Conservation (phyloP, 2,888 invertebrate species). For the Acronicta psi region DNA sequence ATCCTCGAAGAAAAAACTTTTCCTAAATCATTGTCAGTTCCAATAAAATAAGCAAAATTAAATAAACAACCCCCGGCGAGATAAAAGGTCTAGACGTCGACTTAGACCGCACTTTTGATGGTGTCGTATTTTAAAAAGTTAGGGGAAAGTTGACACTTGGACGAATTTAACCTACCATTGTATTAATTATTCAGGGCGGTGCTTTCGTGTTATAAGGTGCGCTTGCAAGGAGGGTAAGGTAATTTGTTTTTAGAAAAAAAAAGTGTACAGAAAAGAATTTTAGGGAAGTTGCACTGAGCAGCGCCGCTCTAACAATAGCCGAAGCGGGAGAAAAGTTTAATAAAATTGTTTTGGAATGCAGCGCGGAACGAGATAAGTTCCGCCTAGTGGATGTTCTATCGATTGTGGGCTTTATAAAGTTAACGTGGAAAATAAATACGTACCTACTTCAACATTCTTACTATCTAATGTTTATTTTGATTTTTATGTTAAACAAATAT, state of each 20-base stretch:
- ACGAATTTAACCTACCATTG: conserved; percentile 88
- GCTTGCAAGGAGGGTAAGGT: conserved; percentile 79
- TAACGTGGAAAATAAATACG: conserved; percentile 39
- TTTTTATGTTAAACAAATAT: conserved; percentile 8
- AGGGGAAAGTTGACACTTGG: conserved; percentile 87
- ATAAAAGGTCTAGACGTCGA: conserved; percentile 85
- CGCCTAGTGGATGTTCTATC: conserved; percentile 73
- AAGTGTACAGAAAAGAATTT: conserved; percentile 79
- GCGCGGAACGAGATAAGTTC: conserved; percentile 80
- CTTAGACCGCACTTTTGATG: conserved; percentile 86
- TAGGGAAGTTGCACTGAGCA: conserved; percentile 78
- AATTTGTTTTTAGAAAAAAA: conserved; percentile 84
- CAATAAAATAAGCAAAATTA: conserved; percentile 87
- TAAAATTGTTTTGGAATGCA: conserved; percentile 86
- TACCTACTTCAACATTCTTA: conserved; percentile 22
- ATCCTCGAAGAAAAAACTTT: conserved; percentile 71
- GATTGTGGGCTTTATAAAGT: conserved; percentile 70
- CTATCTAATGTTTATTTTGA: conserved; percentile 16
- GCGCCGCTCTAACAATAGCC: conserved; percentile 71
- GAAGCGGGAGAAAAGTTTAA: conserved; percentile 80
- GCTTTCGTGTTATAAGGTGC: conserved; percentile 85
- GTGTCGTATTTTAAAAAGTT: conserved; percentile 85
- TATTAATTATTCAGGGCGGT: conserved; percentile 88
- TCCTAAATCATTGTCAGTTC: conserved; percentile 85
- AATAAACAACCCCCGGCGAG: conserved; percentile 84